A percentile compares a stretch with the other conserved stretches of the same genome.
Conservation (phyloP, 2,888 invertebrate genomes). For the Amphipyra tragopoginis region DNA sequence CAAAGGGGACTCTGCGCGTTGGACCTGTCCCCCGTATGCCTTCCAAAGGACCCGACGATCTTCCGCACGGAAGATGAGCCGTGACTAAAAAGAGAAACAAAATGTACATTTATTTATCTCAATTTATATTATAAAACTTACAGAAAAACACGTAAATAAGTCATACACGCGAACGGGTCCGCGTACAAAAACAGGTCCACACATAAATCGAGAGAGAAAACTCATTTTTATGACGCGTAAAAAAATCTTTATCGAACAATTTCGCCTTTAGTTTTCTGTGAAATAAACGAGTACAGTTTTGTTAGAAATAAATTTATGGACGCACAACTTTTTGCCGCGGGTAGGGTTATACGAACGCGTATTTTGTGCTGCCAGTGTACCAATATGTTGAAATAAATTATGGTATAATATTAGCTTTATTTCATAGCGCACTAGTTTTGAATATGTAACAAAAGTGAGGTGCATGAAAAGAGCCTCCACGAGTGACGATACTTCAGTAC, state of each 20-base stretch:
- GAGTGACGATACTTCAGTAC: no score
- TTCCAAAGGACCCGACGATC: no score
- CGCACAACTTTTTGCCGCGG: slow-evolving; percentile 29
- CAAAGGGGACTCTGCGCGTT: no score
- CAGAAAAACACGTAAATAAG: slow-evolving; percentile 44
- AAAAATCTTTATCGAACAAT: slow-evolving; percentile 56
- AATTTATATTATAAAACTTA: slow-evolving; percentile 34
- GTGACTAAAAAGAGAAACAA: no score
- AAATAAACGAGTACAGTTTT: slow-evolving; percentile 48
- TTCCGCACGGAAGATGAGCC: no score
- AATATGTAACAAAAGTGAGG: no score
- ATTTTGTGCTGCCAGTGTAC: slow-evolving; percentile 11
- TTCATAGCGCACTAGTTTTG: no score
- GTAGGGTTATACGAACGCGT: slow-evolving; percentile 8
- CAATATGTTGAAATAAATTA: no score
- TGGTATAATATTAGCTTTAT: no score
- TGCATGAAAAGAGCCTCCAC: no score
- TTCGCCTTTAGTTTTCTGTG: slow-evolving; percentile 47
- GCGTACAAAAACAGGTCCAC: slow-evolving; percentile 48
- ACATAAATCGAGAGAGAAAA: slow-evolving; percentile 49
- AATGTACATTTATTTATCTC: slow-evolving; percentile 2
- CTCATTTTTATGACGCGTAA: slow-evolving; percentile 57
- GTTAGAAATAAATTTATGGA: slow-evolving; percentile 48
- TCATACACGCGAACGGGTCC: slow-evolving; percentile 22
- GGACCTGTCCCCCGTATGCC: no score